Evolutionary conservation across 2,888 invertebrate species (phyloP), one percentile per base, ranked within the genome.

Genomic region (Sussaba pulchella): DNA sequence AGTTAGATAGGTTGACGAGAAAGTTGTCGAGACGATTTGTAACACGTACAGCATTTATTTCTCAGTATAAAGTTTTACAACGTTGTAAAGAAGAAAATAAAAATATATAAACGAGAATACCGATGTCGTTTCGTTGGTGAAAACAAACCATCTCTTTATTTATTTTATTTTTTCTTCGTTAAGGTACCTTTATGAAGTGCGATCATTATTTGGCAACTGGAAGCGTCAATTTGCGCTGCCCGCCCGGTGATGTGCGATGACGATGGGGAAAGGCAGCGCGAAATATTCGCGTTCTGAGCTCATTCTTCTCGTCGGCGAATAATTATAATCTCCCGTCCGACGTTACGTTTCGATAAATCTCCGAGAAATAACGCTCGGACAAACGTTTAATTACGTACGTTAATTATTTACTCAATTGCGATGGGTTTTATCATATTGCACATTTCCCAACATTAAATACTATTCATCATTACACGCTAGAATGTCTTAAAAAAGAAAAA

Each of bases 111-210:
- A 8, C 14, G 41, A 75, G 21, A 73, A 78, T 70, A 83, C 63
- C 71, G 54, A 54, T 61, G 73, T 73, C 57, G 77, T 79, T 73
- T 71, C 24, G 63, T 77, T 54, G 70, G 47, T 61, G 50, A 74
- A 70, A 57, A 77, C 70, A 43, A 74, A 76, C 6, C 64, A 67
- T 67, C 26, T 31, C 6, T 31, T 31, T 6, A 31, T 31, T 31
- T 31, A 5, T 31, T 31, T 31, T 31, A 5, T 31, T 31, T 31
- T 31, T 5, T 31, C 6, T 31, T 31, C 31, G 31, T 31, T 85
- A 88, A 91, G 90, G 90, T 91, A 91, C 91, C 91, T 89, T 89
- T 84, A 75, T 86, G 90, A 91, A 91, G 91, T 89, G 86, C 87
- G 73, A 81, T 72, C 87, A 88, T 73, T 70, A 77, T 90, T 90